phyloP scores from a whole-genome alignment of 2,113 vertebrate species.

The Cyanoderma ruficeps region DNA sequence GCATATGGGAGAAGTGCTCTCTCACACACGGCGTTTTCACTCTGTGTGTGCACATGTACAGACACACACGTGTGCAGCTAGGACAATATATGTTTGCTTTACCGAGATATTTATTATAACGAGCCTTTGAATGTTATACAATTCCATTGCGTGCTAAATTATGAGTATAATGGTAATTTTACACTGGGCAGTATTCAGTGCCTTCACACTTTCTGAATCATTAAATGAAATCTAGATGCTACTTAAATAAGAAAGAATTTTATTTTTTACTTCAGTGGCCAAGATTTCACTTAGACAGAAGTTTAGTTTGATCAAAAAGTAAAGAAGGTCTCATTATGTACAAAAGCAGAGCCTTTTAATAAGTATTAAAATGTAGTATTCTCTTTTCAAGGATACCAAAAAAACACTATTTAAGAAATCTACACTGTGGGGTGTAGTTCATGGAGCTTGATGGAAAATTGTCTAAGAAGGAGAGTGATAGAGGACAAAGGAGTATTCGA shows the following conservation, averaged over 20 bases:
- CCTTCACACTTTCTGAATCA: not conserved
- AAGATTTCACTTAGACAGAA: not conserved
- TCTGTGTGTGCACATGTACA: not conserved
- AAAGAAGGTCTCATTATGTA: not conserved
- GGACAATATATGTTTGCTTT: slow-evolving; percentile 38
- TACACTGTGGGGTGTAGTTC: not conserved
- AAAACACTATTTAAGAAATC: not conserved
- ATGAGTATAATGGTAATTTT: not conserved
- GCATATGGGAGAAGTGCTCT: slow-evolving; percentile 25
- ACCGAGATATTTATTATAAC: slow-evolving; percentile 29
- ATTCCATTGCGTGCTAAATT: not conserved
- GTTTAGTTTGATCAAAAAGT: not conserved
- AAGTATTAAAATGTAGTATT: not conserved
- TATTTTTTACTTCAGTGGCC: not conserved
- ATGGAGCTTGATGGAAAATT: not conserved
- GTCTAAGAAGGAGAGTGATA: not conserved
- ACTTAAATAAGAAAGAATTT: not conserved
- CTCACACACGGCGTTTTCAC: not conserved
- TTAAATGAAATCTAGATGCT: not conserved
- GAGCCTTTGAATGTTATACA: not conserved
- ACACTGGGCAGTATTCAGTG: not conserved
- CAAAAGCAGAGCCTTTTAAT: not conserved
- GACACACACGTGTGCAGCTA: not conserved
- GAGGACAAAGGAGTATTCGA: not conserved
- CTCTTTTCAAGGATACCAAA: not conserved